These are phyloP conservation scores for Dilophus febrilis DNA, from an alignment of 2,888 invertebrate species.

Conservation along the genomic window DNA sequence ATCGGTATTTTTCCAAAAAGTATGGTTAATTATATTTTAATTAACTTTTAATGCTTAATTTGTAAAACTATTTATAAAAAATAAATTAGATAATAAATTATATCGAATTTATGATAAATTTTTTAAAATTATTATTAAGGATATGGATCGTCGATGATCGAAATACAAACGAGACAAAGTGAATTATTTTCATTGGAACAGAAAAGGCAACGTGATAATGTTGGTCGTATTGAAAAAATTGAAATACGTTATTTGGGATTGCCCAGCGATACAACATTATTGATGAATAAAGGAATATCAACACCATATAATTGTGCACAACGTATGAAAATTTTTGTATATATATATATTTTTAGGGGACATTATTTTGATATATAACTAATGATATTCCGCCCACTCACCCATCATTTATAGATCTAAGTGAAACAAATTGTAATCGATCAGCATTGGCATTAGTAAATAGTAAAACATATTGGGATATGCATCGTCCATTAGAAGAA, in stretches of 20 bases:
- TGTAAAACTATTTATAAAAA: too few species aligned
- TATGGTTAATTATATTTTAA: background rate
- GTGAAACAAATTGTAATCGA: conserved; percentile 47
- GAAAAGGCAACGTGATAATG: conserved; percentile 47
- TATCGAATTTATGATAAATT: too few species aligned
- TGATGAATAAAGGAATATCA: conserved; percentile 84
- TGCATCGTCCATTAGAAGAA: conserved; percentile 66
- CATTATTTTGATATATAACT: too few species aligned
- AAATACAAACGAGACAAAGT: conserved; percentile 39
- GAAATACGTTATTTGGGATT: conserved; percentile 62
- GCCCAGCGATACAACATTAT: conserved; percentile 52
- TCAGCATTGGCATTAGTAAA: conserved; percentile 70
- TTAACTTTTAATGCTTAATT: too few species aligned
- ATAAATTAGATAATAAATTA: too few species aligned
- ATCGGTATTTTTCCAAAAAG: too few species aligned
- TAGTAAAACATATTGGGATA: conserved; percentile 69
- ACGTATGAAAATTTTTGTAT: conserved; percentile 60
- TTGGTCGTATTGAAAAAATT: conserved; percentile 84
- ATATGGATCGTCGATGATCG: conserved; percentile 33
- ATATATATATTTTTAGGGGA: too few species aligned
- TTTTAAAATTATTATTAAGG: conserved; percentile 20
- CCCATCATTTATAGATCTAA: conserved; percentile 44
- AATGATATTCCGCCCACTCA: too few species aligned
- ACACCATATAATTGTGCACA: conserved; percentile 85
- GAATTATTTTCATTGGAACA: conserved; percentile 63